Percentiles rank a stretch among this genome's conserved stretches.
phyloP scores from a whole-genome alignment of 2,113 vertebrate genomes.

The Triplophysa siluroides region DNA sequence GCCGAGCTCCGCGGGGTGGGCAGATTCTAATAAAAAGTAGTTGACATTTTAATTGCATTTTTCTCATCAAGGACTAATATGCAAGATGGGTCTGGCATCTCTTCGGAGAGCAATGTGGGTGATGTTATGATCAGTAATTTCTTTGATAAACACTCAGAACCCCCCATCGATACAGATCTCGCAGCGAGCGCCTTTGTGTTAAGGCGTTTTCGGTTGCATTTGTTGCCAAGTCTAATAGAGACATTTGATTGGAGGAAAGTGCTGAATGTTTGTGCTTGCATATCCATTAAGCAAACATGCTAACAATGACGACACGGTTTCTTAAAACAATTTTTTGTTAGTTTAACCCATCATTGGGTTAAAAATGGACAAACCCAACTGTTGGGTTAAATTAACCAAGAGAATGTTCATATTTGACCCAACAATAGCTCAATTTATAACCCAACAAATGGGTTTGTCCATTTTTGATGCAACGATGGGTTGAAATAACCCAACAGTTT shows the following conservation, averaged over 20 bases:
- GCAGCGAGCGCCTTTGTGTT: slow-evolving; percentile 30
- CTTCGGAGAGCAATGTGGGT: slow-evolving; percentile 74
- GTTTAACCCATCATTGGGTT: too few relatives aligned
- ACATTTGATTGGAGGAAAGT: slow-evolving; percentile 28
- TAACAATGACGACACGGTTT: background rate
- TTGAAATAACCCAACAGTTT: too few relatives aligned
- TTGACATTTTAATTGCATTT: slow-evolving; percentile 80
- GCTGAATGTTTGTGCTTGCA: background rate
- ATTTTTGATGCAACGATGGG: too few relatives aligned
- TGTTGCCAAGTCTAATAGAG: slow-evolving; percentile 36
- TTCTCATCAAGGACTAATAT: slow-evolving; percentile 78
- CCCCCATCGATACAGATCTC: slow-evolving; percentile 52
- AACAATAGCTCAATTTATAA: too few relatives aligned
- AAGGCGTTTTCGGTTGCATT: slow-evolving; percentile 19
- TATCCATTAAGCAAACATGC: background rate
- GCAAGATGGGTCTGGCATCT: slow-evolving; percentile 70
- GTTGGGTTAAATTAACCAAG: too few relatives aligned
- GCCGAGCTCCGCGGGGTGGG: slow-evolving; percentile 66
- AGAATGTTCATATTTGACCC: too few relatives aligned
- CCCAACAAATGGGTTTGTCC: too few relatives aligned
- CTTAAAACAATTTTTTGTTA: too few relatives aligned
- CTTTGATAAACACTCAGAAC: slow-evolving; percentile 69
- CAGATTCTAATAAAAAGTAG: slow-evolving; percentile 75
- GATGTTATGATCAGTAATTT: slow-evolving; percentile 75
- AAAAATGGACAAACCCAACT: too few relatives aligned